These are phyloP conservation scores for Paguma larvata DNA, from an alignment of 2,797 vertebrate genomes.

Conservation along the genomic window DNA sequence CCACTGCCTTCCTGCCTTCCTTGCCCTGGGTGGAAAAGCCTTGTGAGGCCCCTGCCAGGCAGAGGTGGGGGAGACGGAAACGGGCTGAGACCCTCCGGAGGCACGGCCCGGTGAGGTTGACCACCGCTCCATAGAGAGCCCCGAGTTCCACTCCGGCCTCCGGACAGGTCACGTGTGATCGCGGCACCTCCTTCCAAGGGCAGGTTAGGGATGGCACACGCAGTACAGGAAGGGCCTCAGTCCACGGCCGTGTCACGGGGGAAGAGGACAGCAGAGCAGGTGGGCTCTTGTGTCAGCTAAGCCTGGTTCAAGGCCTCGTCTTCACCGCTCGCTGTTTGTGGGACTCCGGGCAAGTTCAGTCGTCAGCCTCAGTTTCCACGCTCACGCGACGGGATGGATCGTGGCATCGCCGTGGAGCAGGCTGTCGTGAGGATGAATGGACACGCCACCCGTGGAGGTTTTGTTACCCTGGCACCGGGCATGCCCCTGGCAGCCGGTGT, in stretches of 20 bases:
- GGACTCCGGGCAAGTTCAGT: background rate
- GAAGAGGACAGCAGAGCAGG: background rate
- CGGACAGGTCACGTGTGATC: background rate
- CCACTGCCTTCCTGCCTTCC: background rate
- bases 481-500: too few relatives aligned
- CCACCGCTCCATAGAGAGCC: too few relatives aligned
- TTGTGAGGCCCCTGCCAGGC: background rate
- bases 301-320: background rate
- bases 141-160: background rate
- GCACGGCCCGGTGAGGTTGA: background rate
- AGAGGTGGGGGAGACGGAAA: too few relatives aligned
- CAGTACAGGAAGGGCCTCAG: background rate
- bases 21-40: background rate
- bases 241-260: background rate
- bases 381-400: background rate
- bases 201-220: too few relatives aligned
- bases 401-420: fast-evolving
- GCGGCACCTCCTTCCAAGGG: background rate
- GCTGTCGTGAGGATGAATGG: fast-evolving
- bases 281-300: fast-evolving
- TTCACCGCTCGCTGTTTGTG: background rate
- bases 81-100: background rate
- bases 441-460: background rate
- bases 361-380: background rate
- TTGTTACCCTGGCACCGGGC: fast-evolving